These are phyloP conservation scores for Drosophila hydei DNA, from an alignment of 1,140 invertebrate species.

Conservation along the genomic window DNA sequence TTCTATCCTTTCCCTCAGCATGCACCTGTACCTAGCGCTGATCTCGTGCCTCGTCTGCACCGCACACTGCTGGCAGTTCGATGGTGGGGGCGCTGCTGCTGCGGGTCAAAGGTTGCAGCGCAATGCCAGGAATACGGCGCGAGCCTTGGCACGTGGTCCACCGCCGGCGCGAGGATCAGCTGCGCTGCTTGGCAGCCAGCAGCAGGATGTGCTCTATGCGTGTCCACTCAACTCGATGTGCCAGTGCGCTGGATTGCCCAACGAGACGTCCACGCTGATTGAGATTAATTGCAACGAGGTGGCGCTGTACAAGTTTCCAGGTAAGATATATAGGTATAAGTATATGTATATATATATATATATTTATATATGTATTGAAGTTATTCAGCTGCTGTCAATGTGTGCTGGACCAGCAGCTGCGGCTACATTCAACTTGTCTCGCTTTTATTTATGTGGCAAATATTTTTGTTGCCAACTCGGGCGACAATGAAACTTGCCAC, in stretches of 20 bases:
- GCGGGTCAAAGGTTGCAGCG: constrained; percentile 15
- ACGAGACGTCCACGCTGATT: constrained; percentile 85
- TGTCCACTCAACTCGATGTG: constrained; percentile 88
- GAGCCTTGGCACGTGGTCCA: constrained; percentile 56
- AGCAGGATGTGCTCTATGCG: constrained; percentile 83
- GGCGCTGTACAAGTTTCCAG: constrained; percentile 87
- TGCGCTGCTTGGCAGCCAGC: constrained; percentile 72
- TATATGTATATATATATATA: background rate
- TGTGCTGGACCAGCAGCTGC: constrained; percentile 4
- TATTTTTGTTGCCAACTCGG: constrained; percentile 58
- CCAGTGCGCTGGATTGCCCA: constrained; percentile 86
- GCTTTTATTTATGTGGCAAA: constrained; percentile 74
- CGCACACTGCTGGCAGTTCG: constrained; percentile 81
- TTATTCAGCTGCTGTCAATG: constrained; percentile 38
- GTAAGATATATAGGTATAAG: constrained; percentile 77
- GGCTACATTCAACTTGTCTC: constrained; percentile 50
- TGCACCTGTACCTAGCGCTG: constrained; percentile 72
- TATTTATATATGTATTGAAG: background rate
- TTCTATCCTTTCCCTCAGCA: constrained; percentile 49
- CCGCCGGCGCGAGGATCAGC: constrained; percentile 65
- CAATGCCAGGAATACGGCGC: constrained; percentile 41
- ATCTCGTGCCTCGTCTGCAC: constrained; percentile 76
- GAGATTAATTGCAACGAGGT: constrained; percentile 88
- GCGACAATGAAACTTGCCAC: constrained; percentile 28
- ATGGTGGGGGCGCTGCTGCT: constrained; percentile 64